Base-by-base conservation (phyloP, 2,888 invertebrate genomes). In the Nesidiocoris tenuis region DNA sequence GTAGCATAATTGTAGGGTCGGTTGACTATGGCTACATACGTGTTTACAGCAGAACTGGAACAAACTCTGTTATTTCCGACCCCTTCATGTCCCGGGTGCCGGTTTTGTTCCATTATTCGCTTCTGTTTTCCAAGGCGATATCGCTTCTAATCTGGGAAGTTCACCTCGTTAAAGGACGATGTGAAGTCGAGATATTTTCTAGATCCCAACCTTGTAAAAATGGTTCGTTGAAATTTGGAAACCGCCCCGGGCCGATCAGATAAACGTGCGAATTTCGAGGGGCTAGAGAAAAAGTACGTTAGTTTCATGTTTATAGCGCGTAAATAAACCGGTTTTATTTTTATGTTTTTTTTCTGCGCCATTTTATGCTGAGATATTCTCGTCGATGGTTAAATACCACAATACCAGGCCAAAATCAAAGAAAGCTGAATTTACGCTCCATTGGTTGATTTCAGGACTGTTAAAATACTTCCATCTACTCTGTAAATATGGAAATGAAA, bases 11-110 rank as follows among this genome's bases (percentile, higher is more conserved):
- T 67, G 67, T 22, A 56, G 67, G 67, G 39, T 67, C 3, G 67
- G 22, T 39, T 39, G 39, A 21, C 67, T 19, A 67, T 67, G 67
- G 56, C 67, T 67, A 67, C 67, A 67, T 67, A 67, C 67, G 67
- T 67, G 67, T 67, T 67, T 67, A 67, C 67, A 67, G 67, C 55
- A 54, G 67, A 19, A 24, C 39, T 17, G 65, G 65, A 39, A 64
- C 23, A 24, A 25, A 24, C 64, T 64, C 25, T 23, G 24, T 39
- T 39, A 65, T 25, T 65, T 39, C 64, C 39, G 2, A 39, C 25
- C 65, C 64, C 25, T 64, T 21, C 63, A 63, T 22, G 22, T 63
- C 16, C 63, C 19, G 18, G 16, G 61, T 19, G 7, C 64, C 65
- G 25, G 19, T 65, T 39, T 25, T 39, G 24, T 65, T 65, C 39